Evolutionary conservation across 2,888 invertebrate species (phyloP).

Genomic region (Helobdella robusta): DNA sequence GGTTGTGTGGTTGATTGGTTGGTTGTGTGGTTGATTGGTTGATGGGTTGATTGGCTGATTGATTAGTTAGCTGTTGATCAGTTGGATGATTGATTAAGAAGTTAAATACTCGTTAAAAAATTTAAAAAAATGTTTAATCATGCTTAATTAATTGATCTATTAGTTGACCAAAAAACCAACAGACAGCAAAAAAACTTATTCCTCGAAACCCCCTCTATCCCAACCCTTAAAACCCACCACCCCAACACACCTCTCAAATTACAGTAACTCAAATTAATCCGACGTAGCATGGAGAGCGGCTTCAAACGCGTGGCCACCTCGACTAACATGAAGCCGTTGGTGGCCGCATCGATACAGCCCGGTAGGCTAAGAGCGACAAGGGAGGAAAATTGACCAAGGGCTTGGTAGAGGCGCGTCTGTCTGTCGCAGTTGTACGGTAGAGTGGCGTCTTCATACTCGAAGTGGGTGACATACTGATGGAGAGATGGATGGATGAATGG

Average conservation of each 20-base stretch:
- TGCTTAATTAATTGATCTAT: not conserved
- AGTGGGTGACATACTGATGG: slow-evolving; percentile 35
- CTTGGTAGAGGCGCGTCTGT: slow-evolving; percentile 36
- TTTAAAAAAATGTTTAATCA: not conserved
- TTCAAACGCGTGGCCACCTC: slow-evolving; percentile 35
- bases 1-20: no score
- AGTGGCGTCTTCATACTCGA: slow-evolving; percentile 39
- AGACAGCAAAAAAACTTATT: no score
- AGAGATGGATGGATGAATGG: no score
- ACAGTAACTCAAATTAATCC: slow-evolving; percentile 40
- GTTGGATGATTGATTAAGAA: no score
- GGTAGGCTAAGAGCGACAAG: slow-evolving; percentile 40
- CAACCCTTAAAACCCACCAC: not conserved
- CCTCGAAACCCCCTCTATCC: not conserved
- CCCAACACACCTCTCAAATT: slow-evolving; percentile 33
- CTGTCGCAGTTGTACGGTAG: slow-evolving; percentile 35
- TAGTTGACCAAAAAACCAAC: not conserved
- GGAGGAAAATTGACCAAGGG: slow-evolving; percentile 36
- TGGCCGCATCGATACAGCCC: slow-evolving; percentile 38
- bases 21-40: no score
- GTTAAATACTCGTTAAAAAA: no score
- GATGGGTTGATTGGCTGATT: no score
- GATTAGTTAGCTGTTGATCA: no score
- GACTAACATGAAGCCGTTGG: slow-evolving; percentile 31
- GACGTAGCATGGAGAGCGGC: slow-evolving; percentile 33